Evolutionary conservation across 2,888 invertebrate species (phyloP), one percentile per base, ranked within the genome.

Genomic region (Kryphioiulus occultus): DNA sequence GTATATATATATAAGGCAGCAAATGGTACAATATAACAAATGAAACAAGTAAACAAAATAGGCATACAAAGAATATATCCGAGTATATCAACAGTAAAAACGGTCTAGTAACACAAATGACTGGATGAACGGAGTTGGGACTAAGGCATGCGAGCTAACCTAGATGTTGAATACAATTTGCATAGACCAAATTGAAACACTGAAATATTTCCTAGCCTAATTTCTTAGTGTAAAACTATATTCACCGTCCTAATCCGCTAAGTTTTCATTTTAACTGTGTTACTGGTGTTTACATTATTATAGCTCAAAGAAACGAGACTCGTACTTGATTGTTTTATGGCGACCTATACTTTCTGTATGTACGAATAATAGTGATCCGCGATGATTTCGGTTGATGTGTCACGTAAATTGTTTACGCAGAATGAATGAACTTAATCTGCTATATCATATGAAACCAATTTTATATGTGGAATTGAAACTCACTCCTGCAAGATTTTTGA

Each of bases 11-110:
- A 44, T 85, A 85, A 85, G 85, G 85, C 85, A 85, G 85, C 85
- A 85, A 85, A 85, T 85, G 85, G 85, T 85, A 85, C 85, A 85
- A 85, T 85, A 17, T 85, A 85, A 85, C 44, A 85, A 85, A 44
- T 85, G 47, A 85, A 42, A 85, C 59, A 84, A 84, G 39, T 39
- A 84, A 84, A 84, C 84, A 84, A 84, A 84, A 84, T 84, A 59
- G 59, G 59, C 59, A 22, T 59, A 59, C n/a, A 59, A 59, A 59
- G 59, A 17, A 59, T 59, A 59, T 59, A 59, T 59, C 59, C 59
- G 59, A 59, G 59, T 59, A 59, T 59, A 59, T 59, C 22, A 59
- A 59, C 59, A 59, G 59, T 59, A 22, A 59, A 59, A 59, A 59
- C 59, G 59, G n/a, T 59, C 59, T 59, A 59, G 17, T 59, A 59